These are phyloP conservation scores for Drosophila lini DNA, from an alignment of 1,140 invertebrate species.

Conservation along the genomic window DNA sequence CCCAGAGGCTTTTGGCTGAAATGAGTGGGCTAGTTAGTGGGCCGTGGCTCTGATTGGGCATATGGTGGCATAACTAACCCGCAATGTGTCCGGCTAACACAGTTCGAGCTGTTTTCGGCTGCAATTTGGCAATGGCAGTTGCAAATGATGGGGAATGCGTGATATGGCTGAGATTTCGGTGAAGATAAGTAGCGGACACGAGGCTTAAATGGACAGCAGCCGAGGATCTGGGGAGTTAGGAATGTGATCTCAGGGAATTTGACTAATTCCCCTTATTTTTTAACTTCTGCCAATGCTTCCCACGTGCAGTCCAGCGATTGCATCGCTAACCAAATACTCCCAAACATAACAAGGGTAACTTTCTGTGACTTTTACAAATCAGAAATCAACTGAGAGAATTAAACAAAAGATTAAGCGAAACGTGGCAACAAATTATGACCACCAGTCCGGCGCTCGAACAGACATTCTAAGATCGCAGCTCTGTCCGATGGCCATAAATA, in stretches of 20 bases:
- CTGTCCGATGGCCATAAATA: slow-evolving; percentile 60
- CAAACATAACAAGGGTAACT: slow-evolving; percentile 58
- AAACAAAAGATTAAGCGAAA: slow-evolving; percentile 57
- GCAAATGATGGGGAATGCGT: slow-evolving; percentile 62
- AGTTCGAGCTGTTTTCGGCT: slow-evolving; percentile 37
- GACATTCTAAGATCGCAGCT: slow-evolving; percentile 61
- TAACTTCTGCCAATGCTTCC: slow-evolving; percentile 16
- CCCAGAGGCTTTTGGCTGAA: slow-evolving; percentile 41
- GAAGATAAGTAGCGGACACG: slow-evolving; percentile 25
- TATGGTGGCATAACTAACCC: slow-evolving; percentile 75
- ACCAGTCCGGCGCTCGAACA: slow-evolving; percentile 21
- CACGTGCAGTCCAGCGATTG: slow-evolving; percentile 47
- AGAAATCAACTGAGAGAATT: slow-evolving; percentile 6
- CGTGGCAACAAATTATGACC: slow-evolving; percentile 66
- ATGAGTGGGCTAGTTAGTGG: slow-evolving; percentile 61
- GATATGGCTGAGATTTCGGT: slow-evolving; percentile 49
- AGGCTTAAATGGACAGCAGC: slow-evolving; percentile 24
- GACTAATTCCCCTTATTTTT: slow-evolving; percentile 25
- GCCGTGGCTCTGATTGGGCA: slow-evolving; percentile 68
- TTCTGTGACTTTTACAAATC: slow-evolving; percentile 47
- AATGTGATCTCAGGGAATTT: slow-evolving; percentile 30
- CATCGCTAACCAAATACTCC: slow-evolving; percentile 37
- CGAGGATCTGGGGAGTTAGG: slow-evolving; percentile 3
- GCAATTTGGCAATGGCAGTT: slow-evolving; percentile 55
- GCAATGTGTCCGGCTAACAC: slow-evolving; percentile 73